Evolutionary conservation across 2,888 invertebrate species (phyloP).

Genomic region (Caenorhabditis sinica): DNA sequence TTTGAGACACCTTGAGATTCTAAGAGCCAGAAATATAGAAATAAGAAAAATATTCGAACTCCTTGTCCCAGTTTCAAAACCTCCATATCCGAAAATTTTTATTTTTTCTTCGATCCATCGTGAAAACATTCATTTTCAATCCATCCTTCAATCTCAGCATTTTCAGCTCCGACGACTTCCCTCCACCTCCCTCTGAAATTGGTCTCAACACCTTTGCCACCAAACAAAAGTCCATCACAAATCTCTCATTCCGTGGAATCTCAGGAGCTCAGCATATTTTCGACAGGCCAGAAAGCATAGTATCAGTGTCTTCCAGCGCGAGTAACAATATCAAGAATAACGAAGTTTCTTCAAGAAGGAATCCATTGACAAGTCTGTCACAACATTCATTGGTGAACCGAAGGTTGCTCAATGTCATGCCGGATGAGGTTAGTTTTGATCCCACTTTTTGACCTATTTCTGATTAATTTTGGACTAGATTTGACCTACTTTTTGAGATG

Average conservation of each 20-base stretch:
- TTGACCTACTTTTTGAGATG: background rate
- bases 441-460: background rate
- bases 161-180: slow-evolving; percentile 63
- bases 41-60: too few species aligned
- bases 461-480: background rate
- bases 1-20: too few species aligned
- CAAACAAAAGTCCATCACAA: slow-evolving; percentile 70
- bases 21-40: too few species aligned
- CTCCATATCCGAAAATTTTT: too few species aligned
- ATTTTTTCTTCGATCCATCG: too few species aligned
- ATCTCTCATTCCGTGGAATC: slow-evolving; percentile 68
- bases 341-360: slow-evolving; percentile 8
- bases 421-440: slow-evolving; percentile 70
- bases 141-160: background rate
- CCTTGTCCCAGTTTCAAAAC: too few species aligned
- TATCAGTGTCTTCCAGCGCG: slow-evolving; percentile 48
- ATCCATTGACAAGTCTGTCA: slow-evolving; percentile 51
- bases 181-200: slow-evolving; percentile 67
- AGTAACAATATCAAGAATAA: slow-evolving; percentile 15
- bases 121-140: background rate
- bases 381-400: slow-evolving; percentile 62
- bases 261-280: slow-evolving; percentile 68
- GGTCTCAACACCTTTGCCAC: slow-evolving; percentile 69
- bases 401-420: slow-evolving; percentile 67
- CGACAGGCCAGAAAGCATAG: slow-evolving; percentile 70